Conservation (phyloP, 2,797 vertebrate genomes). For the Diplodus puntazzo region DNA sequence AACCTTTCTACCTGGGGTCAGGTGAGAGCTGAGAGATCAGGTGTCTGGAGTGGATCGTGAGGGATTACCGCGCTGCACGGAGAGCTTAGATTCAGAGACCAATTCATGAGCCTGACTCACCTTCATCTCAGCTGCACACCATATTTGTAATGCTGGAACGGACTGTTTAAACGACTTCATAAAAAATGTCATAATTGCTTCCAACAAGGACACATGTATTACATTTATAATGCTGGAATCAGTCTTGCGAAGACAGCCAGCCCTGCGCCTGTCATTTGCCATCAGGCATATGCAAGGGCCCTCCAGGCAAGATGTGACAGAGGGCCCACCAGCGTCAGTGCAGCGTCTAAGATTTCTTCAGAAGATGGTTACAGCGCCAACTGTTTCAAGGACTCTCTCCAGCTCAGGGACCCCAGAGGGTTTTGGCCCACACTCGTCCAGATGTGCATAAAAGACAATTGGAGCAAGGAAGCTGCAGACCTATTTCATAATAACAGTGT, state of each 20-base stretch:
- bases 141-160: background rate
- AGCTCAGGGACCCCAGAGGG: background rate
- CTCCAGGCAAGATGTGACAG: conserved; percentile 29
- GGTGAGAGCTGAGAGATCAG: conserved; percentile 50
- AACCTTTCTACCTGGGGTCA: conserved; percentile 49
- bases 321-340: background rate
- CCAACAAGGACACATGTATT: background rate
- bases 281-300: conserved; percentile 20
- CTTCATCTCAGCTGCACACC: background rate
- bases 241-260: background rate
- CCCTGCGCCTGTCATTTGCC: conserved; percentile 20
- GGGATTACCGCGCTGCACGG: conserved; percentile 16
- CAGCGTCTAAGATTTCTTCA: background rate
- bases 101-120: background rate
- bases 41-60: conserved; percentile 50
- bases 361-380: conserved; percentile 1
- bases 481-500: conserved; percentile 12
- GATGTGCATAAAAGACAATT: conserved; percentile 32
- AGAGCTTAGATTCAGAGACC: background rate
- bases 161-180: background rate
- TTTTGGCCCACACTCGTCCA: conserved; percentile 11
- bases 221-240: background rate
- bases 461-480: conserved; percentile 16
- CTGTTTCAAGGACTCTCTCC: conserved; percentile 7
- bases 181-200: background rate